These are phyloP conservation scores for Speoplatyrhinus poulsoni DNA, from an alignment of 2,113 vertebrate genomes.

Conservation along the genomic window DNA sequence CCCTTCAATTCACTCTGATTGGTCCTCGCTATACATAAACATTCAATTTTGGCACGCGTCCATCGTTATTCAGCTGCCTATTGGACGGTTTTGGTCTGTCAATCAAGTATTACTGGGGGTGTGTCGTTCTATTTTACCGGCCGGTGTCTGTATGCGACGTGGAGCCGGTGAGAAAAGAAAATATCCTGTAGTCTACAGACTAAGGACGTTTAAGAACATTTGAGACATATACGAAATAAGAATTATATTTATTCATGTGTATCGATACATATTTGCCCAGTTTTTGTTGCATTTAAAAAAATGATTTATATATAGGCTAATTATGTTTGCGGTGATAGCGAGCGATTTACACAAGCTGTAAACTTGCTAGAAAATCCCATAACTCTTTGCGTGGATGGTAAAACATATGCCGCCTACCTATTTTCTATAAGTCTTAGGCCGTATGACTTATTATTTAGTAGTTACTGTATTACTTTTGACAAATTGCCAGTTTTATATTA, in stretches of 20 bases:
- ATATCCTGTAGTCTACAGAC: background rate
- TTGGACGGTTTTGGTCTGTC: constrained; percentile 58
- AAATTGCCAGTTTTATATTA: too few relatives aligned
- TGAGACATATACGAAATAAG: background rate
- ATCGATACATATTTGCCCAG: too few relatives aligned
- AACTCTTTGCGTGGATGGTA: too few relatives aligned
- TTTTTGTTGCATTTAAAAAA: too few relatives aligned
- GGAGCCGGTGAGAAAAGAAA: background rate
- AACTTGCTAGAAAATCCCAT: background rate
- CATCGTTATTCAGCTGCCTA: constrained; percentile 48
- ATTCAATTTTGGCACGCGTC: constrained; percentile 77
- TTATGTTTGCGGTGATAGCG: too few relatives aligned
- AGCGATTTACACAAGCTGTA: background rate
- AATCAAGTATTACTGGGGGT: constrained; percentile 57
- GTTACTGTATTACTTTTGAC: too few relatives aligned
- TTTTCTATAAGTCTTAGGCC: too few relatives aligned
- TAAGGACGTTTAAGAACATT: background rate
- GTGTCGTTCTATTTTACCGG: constrained; percentile 72
- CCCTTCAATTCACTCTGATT: constrained; percentile 68
- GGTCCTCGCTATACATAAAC: constrained; percentile 70
- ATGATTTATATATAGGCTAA: too few relatives aligned
- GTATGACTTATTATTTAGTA: too few relatives aligned
- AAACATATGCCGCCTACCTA: too few relatives aligned
- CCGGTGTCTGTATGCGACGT: constrained; percentile 64
- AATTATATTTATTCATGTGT: too few relatives aligned